These are phyloP conservation scores for Abrostola tripartita DNA, from an alignment of 2,888 invertebrate genomes.

Conservation along the genomic window DNA sequence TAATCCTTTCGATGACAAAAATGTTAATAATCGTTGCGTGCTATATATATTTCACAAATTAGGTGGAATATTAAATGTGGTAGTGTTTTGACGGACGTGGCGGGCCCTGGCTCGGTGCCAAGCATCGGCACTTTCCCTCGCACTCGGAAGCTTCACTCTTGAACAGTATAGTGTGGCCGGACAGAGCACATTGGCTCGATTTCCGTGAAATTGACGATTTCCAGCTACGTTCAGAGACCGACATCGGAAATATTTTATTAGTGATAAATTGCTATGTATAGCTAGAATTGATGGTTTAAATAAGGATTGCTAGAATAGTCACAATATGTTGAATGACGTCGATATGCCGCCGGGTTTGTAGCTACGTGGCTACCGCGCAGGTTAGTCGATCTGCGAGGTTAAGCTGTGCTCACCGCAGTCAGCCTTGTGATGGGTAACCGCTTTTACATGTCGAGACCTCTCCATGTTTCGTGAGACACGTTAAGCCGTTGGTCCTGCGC, in stretches of 20 bases:
- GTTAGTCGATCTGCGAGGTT: slow-evolving; percentile 14
- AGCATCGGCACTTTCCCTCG: slow-evolving; percentile 75
- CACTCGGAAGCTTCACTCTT: slow-evolving; percentile 69
- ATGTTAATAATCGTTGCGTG: slow-evolving; percentile 75
- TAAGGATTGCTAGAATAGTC: slow-evolving; percentile 34
- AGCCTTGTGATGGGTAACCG: too few relatives aligned
- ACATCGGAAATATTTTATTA: slow-evolving; percentile 82
- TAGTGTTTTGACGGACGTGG: slow-evolving; percentile 71
- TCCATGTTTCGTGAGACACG: too few relatives aligned
- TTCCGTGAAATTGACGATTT: slow-evolving; percentile 82
- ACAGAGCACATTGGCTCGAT: slow-evolving; percentile 79
- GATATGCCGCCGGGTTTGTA: slow-evolving; percentile 16
- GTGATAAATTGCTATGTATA: slow-evolving; percentile 72
- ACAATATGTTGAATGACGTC: slow-evolving; percentile 29
- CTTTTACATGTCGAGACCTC: too few relatives aligned
- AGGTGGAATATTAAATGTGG: slow-evolving; percentile 80
- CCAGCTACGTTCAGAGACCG: slow-evolving; percentile 74
- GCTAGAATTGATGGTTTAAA: slow-evolving; percentile 37
- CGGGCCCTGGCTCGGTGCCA: slow-evolving; percentile 76
- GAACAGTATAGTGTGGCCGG: slow-evolving; percentile 68
- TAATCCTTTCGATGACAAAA: slow-evolving; percentile 82
- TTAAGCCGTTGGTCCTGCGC: too few relatives aligned
- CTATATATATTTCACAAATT: slow-evolving; percentile 81
- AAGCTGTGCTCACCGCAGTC: too few relatives aligned
- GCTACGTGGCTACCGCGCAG: slow-evolving; percentile 1